Percentiles rank a stretch among this genome's conserved stretches.
Evolutionary conservation across 2,113 vertebrate species (phyloP).

Genomic region (Bungarus multicinctus): DNA sequence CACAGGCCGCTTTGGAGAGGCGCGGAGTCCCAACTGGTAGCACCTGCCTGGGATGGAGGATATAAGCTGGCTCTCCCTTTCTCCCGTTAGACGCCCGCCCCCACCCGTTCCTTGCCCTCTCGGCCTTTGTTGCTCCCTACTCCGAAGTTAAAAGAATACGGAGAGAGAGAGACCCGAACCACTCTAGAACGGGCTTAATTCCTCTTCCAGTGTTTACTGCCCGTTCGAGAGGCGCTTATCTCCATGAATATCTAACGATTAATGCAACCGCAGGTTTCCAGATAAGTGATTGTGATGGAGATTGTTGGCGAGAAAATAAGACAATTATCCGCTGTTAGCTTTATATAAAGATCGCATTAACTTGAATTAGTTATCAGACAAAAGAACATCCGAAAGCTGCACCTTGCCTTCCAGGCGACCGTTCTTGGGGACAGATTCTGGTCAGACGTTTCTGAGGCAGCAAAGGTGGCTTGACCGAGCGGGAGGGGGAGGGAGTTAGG

Average conservation of each 20-base stretch:
- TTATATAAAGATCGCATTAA: constrained; percentile 86
- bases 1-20: background rate
- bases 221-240: constrained; percentile 68
- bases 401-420: constrained; percentile 70
- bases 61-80: too few relatives aligned
- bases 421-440: constrained; percentile 31
- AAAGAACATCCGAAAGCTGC: constrained; percentile 74
- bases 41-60: background rate
- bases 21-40: background rate
- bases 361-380: constrained; percentile 86
- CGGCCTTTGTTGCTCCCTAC: too few relatives aligned
- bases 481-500: fast-evolving
- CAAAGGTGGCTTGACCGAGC: background rate
- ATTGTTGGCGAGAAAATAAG: constrained; percentile 85
- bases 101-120: background rate
- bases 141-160: constrained; percentile 24
- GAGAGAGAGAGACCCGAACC: constrained; percentile 29
- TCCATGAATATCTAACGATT: constrained; percentile 76
- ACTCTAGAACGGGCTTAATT: constrained; percentile 56
- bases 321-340: constrained; percentile 87
- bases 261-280: constrained; percentile 82
- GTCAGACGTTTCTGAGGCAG: background rate
- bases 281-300: constrained; percentile 84
- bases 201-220: constrained; percentile 63
- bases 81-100: background rate